Conservation (phyloP, 2,888 invertebrate genomes). For the Megastigmus dorsalis region DNA sequence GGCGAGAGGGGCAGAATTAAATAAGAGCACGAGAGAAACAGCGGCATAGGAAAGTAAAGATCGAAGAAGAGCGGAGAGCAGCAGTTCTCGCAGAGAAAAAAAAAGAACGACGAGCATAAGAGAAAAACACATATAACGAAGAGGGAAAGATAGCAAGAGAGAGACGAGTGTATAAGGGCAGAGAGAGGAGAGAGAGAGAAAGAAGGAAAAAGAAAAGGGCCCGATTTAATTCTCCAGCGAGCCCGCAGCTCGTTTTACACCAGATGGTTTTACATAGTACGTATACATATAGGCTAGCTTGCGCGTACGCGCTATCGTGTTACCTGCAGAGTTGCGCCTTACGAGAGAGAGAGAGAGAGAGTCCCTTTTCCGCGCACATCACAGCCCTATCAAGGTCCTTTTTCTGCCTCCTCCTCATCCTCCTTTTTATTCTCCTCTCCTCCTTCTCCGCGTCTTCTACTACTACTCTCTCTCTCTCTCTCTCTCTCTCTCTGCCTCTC, state of each 20-base stretch:
- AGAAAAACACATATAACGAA: not conserved
- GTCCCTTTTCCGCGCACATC: constrained; percentile 17
- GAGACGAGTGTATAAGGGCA: constrained; percentile 26
- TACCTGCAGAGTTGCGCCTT: constrained; percentile 66
- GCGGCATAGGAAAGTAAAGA: constrained; percentile 4
- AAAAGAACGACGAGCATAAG: constrained; percentile 5
- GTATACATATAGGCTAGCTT: constrained; percentile 1
- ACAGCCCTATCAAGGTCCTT: not conserved
- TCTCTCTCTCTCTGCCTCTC: not conserved
- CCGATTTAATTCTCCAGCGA: constrained; percentile 74
- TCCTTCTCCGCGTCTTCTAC: too few relatives aligned
- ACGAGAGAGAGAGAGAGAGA: too few relatives aligned
- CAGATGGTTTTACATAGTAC: constrained; percentile 72
- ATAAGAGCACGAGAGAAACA: too few relatives aligned
- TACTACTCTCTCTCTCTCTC: constrained; percentile 36
- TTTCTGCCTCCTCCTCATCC: constrained; percentile 34
- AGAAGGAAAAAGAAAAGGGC: constrained; percentile 47
- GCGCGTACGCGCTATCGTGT: constrained; percentile 69
- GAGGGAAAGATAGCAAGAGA: constrained; percentile 11
- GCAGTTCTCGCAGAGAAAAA: constrained; percentile 8
- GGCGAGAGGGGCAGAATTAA: not conserved
- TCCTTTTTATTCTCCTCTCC: constrained; percentile 32
- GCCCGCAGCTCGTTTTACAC: constrained; percentile 74
- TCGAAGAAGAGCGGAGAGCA: not conserved
- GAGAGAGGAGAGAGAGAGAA: constrained; percentile 36